phyloP scores from a whole-genome alignment of 2,113 vertebrate genomes.

The Fulmarus glacialis region DNA sequence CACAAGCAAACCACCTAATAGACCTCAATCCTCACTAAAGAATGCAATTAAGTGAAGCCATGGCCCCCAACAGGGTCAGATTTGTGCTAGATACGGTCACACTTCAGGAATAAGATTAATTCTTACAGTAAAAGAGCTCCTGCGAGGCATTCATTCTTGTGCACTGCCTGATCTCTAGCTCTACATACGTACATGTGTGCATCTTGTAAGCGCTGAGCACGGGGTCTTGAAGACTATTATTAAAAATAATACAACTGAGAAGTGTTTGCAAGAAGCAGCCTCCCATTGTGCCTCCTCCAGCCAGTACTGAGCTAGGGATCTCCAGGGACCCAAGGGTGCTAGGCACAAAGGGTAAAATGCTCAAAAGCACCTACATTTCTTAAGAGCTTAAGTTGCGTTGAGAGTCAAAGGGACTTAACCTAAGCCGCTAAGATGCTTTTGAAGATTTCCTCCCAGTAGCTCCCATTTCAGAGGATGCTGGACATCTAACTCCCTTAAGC shows the following conservation, averaged over 20 bases:
- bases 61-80: slow-evolving; percentile 1
- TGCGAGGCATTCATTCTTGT: neutral
- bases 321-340: neutral
- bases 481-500: slow-evolving; percentile 43
- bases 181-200: neutral
- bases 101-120: slow-evolving; percentile 57
- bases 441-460: slow-evolving; percentile 46
- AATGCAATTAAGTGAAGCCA: slow-evolving; percentile 39
- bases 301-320: accelerated
- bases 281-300: neutral
- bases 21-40: slow-evolving; percentile 44
- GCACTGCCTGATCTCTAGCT: neutral
- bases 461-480: slow-evolving; percentile 17
- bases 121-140: slow-evolving; percentile 52
- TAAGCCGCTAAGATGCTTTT: slow-evolving; percentile 59
- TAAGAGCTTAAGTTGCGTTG: slow-evolving; percentile 46
- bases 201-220: neutral
- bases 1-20: slow-evolving; percentile 9
- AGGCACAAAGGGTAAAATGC: neutral
- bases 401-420: slow-evolving; percentile 46
- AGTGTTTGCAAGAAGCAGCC: neutral
- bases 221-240: neutral
- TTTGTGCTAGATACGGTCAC: slow-evolving; percentile 24
- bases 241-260: neutral
- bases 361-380: slow-evolving; percentile 27